Evolutionary conservation across 2,797 vertebrate species (phyloP).

Genomic region (Crocodylus rhombifer): DNA sequence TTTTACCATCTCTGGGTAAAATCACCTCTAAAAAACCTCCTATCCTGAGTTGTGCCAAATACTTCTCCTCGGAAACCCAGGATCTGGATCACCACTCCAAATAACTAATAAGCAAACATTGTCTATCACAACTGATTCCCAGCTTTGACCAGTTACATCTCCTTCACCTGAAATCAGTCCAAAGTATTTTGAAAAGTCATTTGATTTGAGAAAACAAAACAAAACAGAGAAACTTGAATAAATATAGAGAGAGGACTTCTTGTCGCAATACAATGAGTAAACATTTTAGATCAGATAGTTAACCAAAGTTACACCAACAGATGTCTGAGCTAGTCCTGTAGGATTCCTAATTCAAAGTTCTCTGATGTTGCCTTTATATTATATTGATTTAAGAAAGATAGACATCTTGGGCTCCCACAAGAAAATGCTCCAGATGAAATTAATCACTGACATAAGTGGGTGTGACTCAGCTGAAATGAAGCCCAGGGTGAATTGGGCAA

Average conservation of each 20-base stretch:
- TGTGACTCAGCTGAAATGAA: constrained; percentile 64
- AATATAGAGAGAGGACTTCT: constrained; percentile 6
- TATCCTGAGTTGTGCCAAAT: neutral
- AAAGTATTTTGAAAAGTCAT: neutral
- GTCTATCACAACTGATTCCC: constrained; percentile 8
- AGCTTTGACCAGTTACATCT: constrained; percentile 9
- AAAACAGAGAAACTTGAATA: constrained; percentile 39
- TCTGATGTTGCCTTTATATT: constrained; percentile 51
- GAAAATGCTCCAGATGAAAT: constrained; percentile 63
- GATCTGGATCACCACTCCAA: neutral
- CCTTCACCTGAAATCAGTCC: constrained; percentile 32
- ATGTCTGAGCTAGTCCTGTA: constrained; percentile 50
- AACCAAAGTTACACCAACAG: constrained; percentile 36
- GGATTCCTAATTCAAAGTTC: constrained; percentile 61
- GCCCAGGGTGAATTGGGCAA: constrained; percentile 69
- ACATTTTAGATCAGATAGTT: constrained; percentile 49
- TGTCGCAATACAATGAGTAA: constrained; percentile 34
- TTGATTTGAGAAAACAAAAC: constrained; percentile 42
- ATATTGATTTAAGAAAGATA: constrained; percentile 54
- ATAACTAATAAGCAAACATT: constrained; percentile 22
- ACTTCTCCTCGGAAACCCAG: neutral
- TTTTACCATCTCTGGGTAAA: neutral
- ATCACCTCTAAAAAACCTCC: neutral
- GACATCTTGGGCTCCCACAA: constrained; percentile 67
- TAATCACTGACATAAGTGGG: constrained; percentile 64